These are phyloP conservation scores for Macropus fuliginosus DNA, from an alignment of 2,797 vertebrate genomes.

Conservation along the genomic window DNA sequence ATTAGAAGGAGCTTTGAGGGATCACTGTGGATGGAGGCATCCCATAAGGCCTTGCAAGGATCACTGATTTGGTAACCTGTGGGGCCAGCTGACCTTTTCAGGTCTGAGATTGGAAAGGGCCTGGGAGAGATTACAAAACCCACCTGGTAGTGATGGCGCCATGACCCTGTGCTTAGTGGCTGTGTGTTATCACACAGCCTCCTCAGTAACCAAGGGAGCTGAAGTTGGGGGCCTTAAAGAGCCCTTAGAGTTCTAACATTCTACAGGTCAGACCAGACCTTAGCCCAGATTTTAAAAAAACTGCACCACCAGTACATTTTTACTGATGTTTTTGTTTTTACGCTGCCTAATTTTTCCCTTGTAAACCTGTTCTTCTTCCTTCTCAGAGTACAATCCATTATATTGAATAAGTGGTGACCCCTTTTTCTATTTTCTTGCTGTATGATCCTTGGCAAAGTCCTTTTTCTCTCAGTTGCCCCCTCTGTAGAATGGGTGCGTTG, in stretches of 20 bases:
- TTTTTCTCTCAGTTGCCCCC: neutral
- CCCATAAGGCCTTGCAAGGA: neutral
- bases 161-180: neutral
- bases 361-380: neutral
- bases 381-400: neutral
- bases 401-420: neutral
- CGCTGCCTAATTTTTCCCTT: neutral
- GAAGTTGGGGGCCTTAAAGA: neutral
- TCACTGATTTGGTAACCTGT: neutral
- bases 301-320: neutral
- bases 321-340: neutral
- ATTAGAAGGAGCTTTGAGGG: neutral
- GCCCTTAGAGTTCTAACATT: neutral
- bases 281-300: too few relatives aligned
- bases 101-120: neutral
- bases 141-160: neutral
- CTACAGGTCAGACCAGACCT: neutral
- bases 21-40: neutral
- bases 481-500: constrained; percentile 1
- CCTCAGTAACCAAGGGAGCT: neutral
- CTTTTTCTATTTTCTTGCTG: neutral
- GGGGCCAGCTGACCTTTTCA: neutral
- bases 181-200: neutral
- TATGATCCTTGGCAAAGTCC: neutral
- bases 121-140: neutral